phyloP scores from a whole-genome alignment of 2,888 invertebrate species.

The Morpho deidamia region DNA sequence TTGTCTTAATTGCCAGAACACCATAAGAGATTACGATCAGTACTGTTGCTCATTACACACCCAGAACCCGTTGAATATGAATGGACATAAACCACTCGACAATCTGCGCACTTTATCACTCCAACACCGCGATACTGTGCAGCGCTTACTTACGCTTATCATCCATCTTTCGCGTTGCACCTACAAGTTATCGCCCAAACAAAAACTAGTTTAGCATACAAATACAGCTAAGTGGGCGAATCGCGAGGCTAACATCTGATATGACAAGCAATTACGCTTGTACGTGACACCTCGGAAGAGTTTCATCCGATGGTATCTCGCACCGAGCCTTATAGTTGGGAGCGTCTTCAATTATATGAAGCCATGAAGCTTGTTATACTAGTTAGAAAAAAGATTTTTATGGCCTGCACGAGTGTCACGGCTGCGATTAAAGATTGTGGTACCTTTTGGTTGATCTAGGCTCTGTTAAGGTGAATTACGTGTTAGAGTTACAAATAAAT shows the following conservation, averaged over 20 bases:
- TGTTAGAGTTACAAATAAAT: no score
- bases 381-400: constrained; percentile 30
- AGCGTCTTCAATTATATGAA: constrained; percentile 54
- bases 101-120: constrained; percentile 56
- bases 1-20: no score
- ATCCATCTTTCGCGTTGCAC: constrained; percentile 52
- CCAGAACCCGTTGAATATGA: constrained; percentile 43
- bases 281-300: constrained; percentile 64
- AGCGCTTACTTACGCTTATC: constrained; percentile 45
- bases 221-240: constrained; percentile 56
- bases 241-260: constrained; percentile 54
- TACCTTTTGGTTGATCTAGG: not conserved
- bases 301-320: constrained; percentile 40
- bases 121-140: constrained; percentile 42
- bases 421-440: constrained; percentile 17
- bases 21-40: not conserved
- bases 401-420: constrained; percentile 26
- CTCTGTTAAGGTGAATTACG: not conserved
- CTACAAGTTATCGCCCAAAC: constrained; percentile 33
- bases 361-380: constrained; percentile 33
- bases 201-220: constrained; percentile 67
- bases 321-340: constrained; percentile 39
- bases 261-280: constrained; percentile 64
- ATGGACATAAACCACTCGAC: constrained; percentile 40
- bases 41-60: constrained; percentile 31